A percentile compares a stretch with the other conserved stretches of the same genome.
phyloP scores from a whole-genome alignment of 2,888 invertebrate species.

The Fabriciana adippe region DNA sequence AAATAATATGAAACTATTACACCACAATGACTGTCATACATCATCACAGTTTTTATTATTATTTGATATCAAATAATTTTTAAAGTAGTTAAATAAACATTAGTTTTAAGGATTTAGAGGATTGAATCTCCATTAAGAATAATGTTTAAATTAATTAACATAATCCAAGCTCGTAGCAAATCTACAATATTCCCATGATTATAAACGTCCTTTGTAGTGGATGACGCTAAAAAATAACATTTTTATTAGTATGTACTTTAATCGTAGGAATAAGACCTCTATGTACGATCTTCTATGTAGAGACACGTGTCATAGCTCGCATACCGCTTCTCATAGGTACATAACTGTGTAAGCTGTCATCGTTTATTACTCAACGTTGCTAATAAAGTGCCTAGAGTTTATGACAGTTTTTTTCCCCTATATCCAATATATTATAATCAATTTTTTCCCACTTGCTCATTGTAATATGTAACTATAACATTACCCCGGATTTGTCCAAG shows the following conservation, averaged over 20 bases:
- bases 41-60: too few relatives aligned
- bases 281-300: not conserved
- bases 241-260: constrained; percentile 14
- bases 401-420: constrained; percentile 20
- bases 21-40: too few relatives aligned
- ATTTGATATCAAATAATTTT: too few relatives aligned
- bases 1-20: too few relatives aligned
- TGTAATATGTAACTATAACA: too few relatives aligned
- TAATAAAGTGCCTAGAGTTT: constrained; percentile 25
- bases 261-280: constrained; percentile 8
- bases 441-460: too few relatives aligned
- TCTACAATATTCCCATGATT: constrained; percentile 15
- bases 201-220: not conserved
- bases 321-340: constrained; percentile 39
- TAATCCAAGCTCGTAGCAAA: not conserved
- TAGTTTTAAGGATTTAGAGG: too few relatives aligned
- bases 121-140: too few relatives aligned
- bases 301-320: constrained; percentile 34
- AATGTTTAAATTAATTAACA: constrained; percentile 4
- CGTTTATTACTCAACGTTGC: constrained; percentile 35
- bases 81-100: too few relatives aligned
- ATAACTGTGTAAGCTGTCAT: constrained; percentile 41
- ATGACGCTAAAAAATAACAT: not conserved
- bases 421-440: too few relatives aligned
- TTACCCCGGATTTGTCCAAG: too few relatives aligned